Percentiles rank a stretch among this genome's conserved stretches.
phyloP scores from a whole-genome alignment of 2,888 invertebrate genomes.

The Troides aeacus region DNA sequence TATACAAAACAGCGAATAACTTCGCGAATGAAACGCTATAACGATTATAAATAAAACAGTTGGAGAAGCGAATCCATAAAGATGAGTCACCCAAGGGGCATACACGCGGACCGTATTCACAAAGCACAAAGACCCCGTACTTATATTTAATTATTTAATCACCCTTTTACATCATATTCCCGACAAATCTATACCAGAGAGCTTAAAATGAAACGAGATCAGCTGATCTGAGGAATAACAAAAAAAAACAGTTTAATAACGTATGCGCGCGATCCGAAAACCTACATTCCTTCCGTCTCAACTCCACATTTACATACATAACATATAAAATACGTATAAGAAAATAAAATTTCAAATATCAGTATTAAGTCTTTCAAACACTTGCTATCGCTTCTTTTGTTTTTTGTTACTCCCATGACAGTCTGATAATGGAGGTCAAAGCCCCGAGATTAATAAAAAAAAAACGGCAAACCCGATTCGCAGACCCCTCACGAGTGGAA shows the following conservation, averaged over 20 bases:
- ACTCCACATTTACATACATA: not conserved
- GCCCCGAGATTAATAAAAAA: conserved; percentile 30
- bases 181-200: not conserved
- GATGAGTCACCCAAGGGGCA: conserved; percentile 24
- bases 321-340: conserved; percentile 1
- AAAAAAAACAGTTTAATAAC: conserved; percentile 7
- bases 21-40: not conserved
- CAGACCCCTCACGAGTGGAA: conserved; percentile 21
- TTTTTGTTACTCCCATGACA: conserved; percentile 29
- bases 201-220: conserved; percentile 1
- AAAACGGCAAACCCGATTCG: conserved; percentile 30
- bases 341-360: not conserved
- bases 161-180: conserved; percentile 7
- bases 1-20: not conserved
- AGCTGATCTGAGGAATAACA: conserved; percentile 24
- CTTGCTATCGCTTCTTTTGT: conserved; percentile 18
- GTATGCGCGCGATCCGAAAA: conserved; percentile 1
- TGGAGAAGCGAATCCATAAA: conserved; percentile 19
- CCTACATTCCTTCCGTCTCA: not conserved
- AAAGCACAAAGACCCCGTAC: conserved; percentile 24
- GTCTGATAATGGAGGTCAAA: conserved; percentile 31
- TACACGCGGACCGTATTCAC: conserved; percentile 18
- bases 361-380: conserved; percentile 5
- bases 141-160: conserved; percentile 13
- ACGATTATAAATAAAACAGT: conserved; percentile 27